Evolutionary conservation across 2,797 vertebrate species (phyloP).

Genomic region (Tokudaia muenninki): DNA sequence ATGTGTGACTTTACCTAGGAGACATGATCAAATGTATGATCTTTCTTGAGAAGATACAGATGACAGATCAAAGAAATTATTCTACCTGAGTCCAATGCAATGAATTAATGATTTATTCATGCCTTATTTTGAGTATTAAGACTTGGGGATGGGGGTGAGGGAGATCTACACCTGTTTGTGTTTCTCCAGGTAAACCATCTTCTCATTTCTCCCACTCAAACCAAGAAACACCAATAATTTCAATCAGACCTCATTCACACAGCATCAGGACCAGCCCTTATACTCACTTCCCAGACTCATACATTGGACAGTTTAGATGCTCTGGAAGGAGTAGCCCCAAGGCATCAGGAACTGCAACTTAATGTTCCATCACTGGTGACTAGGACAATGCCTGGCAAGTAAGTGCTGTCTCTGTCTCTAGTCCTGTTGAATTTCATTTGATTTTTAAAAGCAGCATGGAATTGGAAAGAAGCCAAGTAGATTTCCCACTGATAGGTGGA

Average conservation of each 20-base stretch:
- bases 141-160: background rate
- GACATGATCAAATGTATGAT: background rate
- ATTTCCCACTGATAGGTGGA: constrained; percentile 71
- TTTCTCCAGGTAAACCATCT: background rate
- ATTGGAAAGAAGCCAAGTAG: constrained; percentile 63
- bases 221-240: background rate
- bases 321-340: background rate
- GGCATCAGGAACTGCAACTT: background rate
- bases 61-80: background rate
- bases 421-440: background rate
- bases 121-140: no score
- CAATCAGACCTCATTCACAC: background rate
- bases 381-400: background rate
- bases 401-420: constrained; percentile 12
- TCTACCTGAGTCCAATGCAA: background rate
- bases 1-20: background rate
- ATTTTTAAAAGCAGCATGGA: background rate
- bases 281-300: background rate
- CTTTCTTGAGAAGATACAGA: background rate
- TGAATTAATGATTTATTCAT: background rate
- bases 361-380: background rate
- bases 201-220: background rate
- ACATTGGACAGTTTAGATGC: background rate
- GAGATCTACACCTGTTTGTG: background rate
- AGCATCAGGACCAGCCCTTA: background rate